These are phyloP conservation scores for Momotus momota DNA, from an alignment of 2,797 vertebrate species.

Conservation along the genomic window DNA sequence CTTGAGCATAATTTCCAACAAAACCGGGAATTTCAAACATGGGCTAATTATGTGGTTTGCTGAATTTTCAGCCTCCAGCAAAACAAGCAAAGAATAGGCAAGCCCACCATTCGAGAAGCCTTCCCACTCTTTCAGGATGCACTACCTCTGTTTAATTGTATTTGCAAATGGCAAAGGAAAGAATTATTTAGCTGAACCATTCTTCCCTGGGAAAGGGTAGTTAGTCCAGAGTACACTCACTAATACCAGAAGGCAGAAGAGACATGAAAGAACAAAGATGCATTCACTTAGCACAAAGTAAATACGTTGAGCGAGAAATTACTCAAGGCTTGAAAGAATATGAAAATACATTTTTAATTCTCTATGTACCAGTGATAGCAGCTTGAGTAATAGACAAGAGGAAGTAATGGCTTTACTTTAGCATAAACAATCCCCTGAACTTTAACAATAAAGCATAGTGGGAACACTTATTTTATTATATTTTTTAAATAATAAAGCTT, in stretches of 20 bases:
- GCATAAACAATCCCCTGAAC: neutral
- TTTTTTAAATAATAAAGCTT: neutral
- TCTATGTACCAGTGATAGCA: neutral
- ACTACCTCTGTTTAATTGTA: constrained; percentile 16
- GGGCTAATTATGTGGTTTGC: neutral
- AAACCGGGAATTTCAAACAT: neutral
- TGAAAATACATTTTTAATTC: constrained; percentile 12
- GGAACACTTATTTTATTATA: neutral
- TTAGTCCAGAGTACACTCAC: neutral
- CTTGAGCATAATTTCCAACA: neutral
- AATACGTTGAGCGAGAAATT: constrained; percentile 1
- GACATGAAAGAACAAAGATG: neutral
- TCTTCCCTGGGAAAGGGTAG: neutral
- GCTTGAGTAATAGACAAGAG: neutral
- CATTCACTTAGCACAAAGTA: neutral
- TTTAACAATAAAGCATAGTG: neutral
- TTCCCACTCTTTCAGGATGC: constrained; percentile 27
- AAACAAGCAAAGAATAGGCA: neutral
- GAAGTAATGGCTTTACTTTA: constrained; percentile 12
- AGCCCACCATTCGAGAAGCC: constrained; percentile 22
- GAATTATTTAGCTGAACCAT: neutral
- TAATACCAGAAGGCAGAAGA: neutral
- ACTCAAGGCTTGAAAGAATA: constrained; percentile 10
- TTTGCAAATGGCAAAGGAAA: neutral
- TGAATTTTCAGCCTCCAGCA: neutral